Percentiles rank a stretch among this genome's conserved stretches.
Evolutionary conservation across 1,140 invertebrate species (phyloP).

Genomic region (Trichoplusia ni): DNA sequence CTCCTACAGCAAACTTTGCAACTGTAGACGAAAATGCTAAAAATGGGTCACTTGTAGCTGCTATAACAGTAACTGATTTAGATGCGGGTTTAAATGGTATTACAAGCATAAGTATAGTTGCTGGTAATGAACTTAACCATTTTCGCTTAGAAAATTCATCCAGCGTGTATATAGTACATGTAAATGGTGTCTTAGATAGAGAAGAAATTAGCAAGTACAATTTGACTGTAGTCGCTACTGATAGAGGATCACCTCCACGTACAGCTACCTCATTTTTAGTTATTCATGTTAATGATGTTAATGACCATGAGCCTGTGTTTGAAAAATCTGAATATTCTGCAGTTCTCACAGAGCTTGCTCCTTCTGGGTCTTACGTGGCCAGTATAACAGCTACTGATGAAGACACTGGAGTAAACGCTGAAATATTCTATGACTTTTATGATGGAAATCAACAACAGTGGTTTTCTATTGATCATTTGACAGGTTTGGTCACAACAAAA

Average conservation of each 20-base stretch:
- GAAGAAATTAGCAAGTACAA: constrained; percentile 97
- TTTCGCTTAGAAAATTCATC: constrained; percentile 93
- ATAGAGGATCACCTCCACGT: constrained; percentile 92
- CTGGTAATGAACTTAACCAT: constrained; percentile 95
- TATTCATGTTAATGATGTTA: constrained; percentile 96
- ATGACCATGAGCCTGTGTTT: constrained; percentile 97
- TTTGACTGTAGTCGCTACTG: constrained; percentile 94
- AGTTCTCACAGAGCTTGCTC: constrained; percentile 92
- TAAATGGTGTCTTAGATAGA: constrained; percentile 94
- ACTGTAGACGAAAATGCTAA: constrained; percentile 96
- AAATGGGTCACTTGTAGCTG: constrained; percentile 94
- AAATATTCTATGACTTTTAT: constrained; percentile 93
- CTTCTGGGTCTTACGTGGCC: constrained; percentile 92
- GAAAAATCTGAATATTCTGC: constrained; percentile 96
- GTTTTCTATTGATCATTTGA: constrained; percentile 92
- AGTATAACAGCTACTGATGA: constrained; percentile 95
- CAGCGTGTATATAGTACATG: constrained; percentile 93
- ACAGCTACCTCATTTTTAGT: constrained; percentile 93
- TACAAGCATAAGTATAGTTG: constrained; percentile 90
- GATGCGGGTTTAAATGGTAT: constrained; percentile 96
- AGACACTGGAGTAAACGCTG: constrained; percentile 94
- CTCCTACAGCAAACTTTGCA: constrained; percentile 90
- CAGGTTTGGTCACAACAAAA: constrained; percentile 93
- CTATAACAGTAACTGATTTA: constrained; percentile 94
- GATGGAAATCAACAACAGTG: constrained; percentile 93